Base-by-base conservation (phyloP, 1,140 invertebrate species). In the Bombyx mori region DNA sequence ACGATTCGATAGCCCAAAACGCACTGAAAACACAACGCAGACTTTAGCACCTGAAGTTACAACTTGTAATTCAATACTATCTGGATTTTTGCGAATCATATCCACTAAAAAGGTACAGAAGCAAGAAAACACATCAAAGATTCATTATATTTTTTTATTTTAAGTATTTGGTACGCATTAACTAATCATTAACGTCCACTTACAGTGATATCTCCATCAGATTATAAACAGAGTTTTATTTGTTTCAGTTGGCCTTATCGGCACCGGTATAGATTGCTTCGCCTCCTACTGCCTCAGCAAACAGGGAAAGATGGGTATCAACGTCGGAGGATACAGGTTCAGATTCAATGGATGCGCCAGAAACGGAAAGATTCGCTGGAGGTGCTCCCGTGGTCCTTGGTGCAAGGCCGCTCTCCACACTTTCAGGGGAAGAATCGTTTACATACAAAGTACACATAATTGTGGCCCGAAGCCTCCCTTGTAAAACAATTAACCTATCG, bases 281-380 rank as follows among this genome's bases (percentile, higher is more conserved):
- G 83, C 83, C 4, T 86, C 83, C 5, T 86, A 86, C 70, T 86
- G 83, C 63, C 80, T 86, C 56, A 86, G 83, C 46, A 86, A 86
- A 62, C 83, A 86, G 60, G 83, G 83, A 9, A 86, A 86, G 61
- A 86, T 86, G 83, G 83, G 83, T 43, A 86, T 86, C 55, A 86
- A 81, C 47, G 76, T 86, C 1, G 83, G 81, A 0, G 83, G 83
- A 51, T 86, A 83, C 65, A 63, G 82, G 59, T 86, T 86, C 68
- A 58, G 83, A 52, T 86, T 85, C 63, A 86, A 86, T 59, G 83
- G 83, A 0, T 86, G 83, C 52, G 83, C 83, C 0, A 75, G 82
- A 42, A 86, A 85, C 49, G 83, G 83, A 0, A 86, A 86, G 56
- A 82, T 86, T 7, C 58, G 83, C 12, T 86, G 83, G 83, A 59